These are phyloP conservation scores for Trialeurodes vaporariorum DNA, from an alignment of 1,140 invertebrate species.

Conservation along the genomic window DNA sequence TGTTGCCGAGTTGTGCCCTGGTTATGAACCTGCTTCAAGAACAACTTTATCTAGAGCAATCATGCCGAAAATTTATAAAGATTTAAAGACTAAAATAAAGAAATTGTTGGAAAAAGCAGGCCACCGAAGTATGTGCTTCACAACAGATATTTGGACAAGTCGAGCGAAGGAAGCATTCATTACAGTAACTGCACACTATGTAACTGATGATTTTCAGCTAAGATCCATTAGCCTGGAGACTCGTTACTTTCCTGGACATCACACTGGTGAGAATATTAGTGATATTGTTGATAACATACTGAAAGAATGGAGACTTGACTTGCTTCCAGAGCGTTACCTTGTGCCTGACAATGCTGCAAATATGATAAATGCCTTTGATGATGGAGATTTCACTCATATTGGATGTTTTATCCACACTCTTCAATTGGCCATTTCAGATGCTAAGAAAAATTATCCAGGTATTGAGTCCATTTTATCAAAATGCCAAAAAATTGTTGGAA, in stretches of 20 bases:
- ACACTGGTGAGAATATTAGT: slow-evolving; percentile 18
- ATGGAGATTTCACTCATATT: slow-evolving; percentile 8
- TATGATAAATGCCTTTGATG: slow-evolving; percentile 11
- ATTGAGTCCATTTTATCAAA: slow-evolving; percentile 13
- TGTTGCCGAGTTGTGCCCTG: slow-evolving; percentile 18
- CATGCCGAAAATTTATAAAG: slow-evolving; percentile 20
- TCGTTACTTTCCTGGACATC: slow-evolving; percentile 16
- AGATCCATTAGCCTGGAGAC: slow-evolving; percentile 18
- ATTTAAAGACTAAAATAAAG: slow-evolving; percentile 12
- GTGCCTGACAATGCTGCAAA: slow-evolving; percentile 12
- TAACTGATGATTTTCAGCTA: slow-evolving; percentile 21
- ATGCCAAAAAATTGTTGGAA: slow-evolving; percentile 9
- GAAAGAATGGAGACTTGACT: slow-evolving; percentile 14
- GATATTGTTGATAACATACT: slow-evolving; percentile 15
- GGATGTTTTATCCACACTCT: slow-evolving; percentile 15
- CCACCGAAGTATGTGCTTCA: slow-evolving; percentile 17
- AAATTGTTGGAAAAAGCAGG: slow-evolving; percentile 8
- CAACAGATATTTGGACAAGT: slow-evolving; percentile 25
- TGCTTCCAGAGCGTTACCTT: slow-evolving; percentile 12
- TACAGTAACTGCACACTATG: slow-evolving; percentile 24
- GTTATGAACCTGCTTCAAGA: slow-evolving; percentile 19
- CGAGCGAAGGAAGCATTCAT: slow-evolving; percentile 21
- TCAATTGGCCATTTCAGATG: slow-evolving; percentile 11
- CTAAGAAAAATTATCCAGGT: slow-evolving; percentile 10
- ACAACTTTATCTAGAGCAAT: slow-evolving; percentile 20